phyloP scores from a whole-genome alignment of 37 sponge, comb jelly and placozoan species.

The Spongilla lacustris region DNA sequence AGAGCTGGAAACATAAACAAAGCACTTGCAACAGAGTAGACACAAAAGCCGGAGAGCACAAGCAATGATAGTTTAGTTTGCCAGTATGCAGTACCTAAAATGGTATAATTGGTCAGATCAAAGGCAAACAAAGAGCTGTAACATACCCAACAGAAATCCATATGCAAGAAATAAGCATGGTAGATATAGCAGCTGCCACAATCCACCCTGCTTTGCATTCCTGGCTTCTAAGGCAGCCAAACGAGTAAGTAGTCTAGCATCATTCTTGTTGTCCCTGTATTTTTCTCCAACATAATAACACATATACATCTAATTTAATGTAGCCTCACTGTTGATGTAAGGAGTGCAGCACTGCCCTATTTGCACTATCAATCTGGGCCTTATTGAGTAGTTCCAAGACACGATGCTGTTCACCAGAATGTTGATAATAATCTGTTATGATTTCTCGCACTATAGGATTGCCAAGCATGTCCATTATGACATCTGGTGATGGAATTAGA shows the following conservation, averaged over 20 bases:
- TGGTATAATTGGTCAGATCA: neutral
- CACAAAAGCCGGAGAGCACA: constrained; percentile 70
- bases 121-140: neutral
- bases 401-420: constrained; percentile 29
- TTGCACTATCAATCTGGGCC: neutral
- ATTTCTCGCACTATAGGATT: constrained; percentile 35
- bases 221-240: constrained; percentile 64
- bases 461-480: constrained; percentile 74
- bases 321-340: neutral
- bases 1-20: constrained; percentile 64
- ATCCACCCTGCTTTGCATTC: constrained; percentile 37
- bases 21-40: constrained; percentile 69
- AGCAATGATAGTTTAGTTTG: constrained; percentile 37
- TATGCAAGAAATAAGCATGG: constrained; percentile 75
- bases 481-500: constrained; percentile 18
- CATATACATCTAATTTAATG: neutral
- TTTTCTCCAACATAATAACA: neutral
- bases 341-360: too few species aligned
- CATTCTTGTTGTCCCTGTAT: neutral
- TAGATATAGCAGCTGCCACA: constrained; percentile 52
- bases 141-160: constrained; percentile 64
- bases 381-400: constrained; percentile 44
- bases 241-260: constrained; percentile 16
- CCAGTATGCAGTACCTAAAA: constrained; percentile 58
- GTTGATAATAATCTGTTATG: constrained; percentile 37